Evolutionary conservation across 1,140 invertebrate species (phyloP).

Genomic region (Phymorhynchus buccinoides): DNA sequence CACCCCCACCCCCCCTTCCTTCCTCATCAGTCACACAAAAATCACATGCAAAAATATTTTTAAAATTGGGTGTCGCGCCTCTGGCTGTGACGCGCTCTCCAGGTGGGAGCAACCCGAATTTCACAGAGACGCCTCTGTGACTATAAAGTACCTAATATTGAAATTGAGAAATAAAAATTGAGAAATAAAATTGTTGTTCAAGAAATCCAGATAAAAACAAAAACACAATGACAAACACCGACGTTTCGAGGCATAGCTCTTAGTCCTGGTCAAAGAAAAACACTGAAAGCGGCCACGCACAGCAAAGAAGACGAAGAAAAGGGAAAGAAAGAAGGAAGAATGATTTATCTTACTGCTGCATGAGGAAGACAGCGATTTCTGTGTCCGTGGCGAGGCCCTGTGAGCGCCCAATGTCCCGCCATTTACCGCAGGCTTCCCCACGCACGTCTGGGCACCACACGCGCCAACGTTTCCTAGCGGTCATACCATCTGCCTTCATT

Average conservation of each 20-base stretch:
- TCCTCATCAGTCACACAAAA: no score
- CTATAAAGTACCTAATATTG: no score
- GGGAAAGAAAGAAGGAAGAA: not conserved
- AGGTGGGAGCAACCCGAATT: no score
- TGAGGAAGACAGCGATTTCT: conserved; percentile 35
- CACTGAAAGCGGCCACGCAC: not conserved
- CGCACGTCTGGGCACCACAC: conserved; percentile 28
- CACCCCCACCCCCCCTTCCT: no score
- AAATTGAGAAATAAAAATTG: not conserved
- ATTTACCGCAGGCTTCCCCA: conserved; percentile 20
- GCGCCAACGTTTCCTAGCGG: conserved; percentile 9
- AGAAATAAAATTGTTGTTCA: not conserved
- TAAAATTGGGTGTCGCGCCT: no score
- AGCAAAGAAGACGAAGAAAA: not conserved
- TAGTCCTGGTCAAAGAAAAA: no score
- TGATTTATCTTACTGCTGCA: conserved; percentile 27
- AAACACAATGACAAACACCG: no score
- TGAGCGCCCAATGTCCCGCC: not conserved
- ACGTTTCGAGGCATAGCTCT: no score
- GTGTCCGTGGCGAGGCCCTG: conserved; percentile 28
- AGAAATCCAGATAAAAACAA: no score
- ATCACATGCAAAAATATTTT: no score
- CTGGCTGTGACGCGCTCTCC: no score
- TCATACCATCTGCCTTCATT: not conserved
- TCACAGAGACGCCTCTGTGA: no score